phyloP scores from a whole-genome alignment of 1,140 invertebrate genomes.

The Panagrolaimus sp. region DNA sequence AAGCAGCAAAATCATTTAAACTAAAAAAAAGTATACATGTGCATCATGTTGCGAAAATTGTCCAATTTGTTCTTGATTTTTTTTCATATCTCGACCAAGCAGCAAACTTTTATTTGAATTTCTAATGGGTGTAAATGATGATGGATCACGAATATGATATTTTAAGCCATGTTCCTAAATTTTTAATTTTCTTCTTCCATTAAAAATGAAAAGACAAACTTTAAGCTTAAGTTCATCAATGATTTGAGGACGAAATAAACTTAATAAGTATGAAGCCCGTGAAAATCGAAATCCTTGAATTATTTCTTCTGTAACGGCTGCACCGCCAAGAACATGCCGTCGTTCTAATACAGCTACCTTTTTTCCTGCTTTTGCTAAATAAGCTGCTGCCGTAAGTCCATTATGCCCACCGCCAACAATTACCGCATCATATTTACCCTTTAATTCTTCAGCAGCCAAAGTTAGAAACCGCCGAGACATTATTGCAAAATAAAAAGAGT shows the following conservation, averaged over 20 bases:
- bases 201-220: slow-evolving; percentile 46
- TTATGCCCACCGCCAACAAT: slow-evolving; percentile 41
- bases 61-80: slow-evolving; percentile 62
- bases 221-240: slow-evolving; percentile 64
- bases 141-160: slow-evolving; percentile 63
- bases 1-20: slow-evolving; percentile 12
- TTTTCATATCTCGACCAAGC: slow-evolving; percentile 59
- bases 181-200: background rate
- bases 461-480: too few species aligned
- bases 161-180: slow-evolving; percentile 63
- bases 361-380: slow-evolving; percentile 62
- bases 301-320: slow-evolving; percentile 67
- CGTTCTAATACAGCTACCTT: slow-evolving; percentile 64
- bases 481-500: too few species aligned
- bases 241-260: slow-evolving; percentile 59
- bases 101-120: slow-evolving; percentile 60
- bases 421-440: slow-evolving; percentile 56
- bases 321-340: slow-evolving; percentile 63
- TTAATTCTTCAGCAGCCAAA: background rate
- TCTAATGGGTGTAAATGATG: slow-evolving; percentile 65
- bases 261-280: slow-evolving; percentile 10
- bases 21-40: slow-evolving; percentile 42
- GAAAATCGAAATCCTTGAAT: slow-evolving; percentile 59
- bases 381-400: slow-evolving; percentile 60
- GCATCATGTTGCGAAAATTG: slow-evolving; percentile 65